Base-by-base conservation (phyloP, 2,888 invertebrate genomes). In the Uloborus plumipes region DNA sequence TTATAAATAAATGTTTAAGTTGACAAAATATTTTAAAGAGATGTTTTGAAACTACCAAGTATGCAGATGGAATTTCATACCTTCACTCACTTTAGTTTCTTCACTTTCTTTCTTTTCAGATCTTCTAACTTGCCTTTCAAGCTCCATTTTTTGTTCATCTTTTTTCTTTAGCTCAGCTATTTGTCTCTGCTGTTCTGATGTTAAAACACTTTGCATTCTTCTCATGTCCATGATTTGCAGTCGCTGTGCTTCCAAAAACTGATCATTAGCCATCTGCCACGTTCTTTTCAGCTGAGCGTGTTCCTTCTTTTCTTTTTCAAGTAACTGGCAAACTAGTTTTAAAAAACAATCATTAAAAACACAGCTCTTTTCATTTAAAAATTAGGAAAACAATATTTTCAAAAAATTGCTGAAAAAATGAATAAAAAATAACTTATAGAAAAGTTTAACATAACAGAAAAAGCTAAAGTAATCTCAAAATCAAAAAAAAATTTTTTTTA, bases 221-320 rank as follows among this genome's bases (percentile, higher is more conserved):
- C 88, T 86, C 87, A 90, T 87, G 85, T 90, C 90, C 86, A 88
- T 88, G 87, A 89, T 88, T 87, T 90, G 89, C 15, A 89, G 88
- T 4, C 89, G 86, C 86, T 91, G 90, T 7, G 89, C 88, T 86
- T 90, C 89, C 31, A 90, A 86, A 87, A 90, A 90, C 87, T 90
- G 90, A 84, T 90, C 90, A 85, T 90, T 90, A n/a, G 90, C 90
- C 88, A 89, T 89, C 85, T 90, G 89, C 90, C 90, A 90, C 3
- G 90, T 90, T 80, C 89, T 88, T 86, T 90, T 89, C 83, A 90
- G 85, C 65, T 89, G 89, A 66, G 88, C 88, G 84, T 90, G 90
- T 16, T 88, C 88, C 62, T 89, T 87, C 77, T 89, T 89, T 86
- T 90, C 90, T n/a, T 88, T 88, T 85, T 90, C 90, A 85, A 90